A percentile compares a stretch with the other conserved stretches of the same genome.
These are phyloP conservation scores for Herpetotheres cachinnans DNA, from an alignment of 2,113 vertebrate genomes.

Conservation along the genomic window DNA sequence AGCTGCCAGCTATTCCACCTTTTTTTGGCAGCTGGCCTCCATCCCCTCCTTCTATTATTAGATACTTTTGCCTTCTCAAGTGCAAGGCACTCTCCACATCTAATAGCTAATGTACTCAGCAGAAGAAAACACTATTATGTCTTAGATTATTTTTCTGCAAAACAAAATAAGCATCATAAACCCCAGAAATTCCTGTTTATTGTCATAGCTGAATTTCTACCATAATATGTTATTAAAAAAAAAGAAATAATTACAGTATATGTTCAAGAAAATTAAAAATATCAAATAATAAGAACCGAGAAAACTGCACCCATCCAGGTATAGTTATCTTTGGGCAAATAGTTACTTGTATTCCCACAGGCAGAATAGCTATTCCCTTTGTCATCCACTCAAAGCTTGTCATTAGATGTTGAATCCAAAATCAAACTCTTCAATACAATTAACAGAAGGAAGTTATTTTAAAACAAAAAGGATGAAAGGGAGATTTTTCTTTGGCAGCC, in stretches of 20 bases:
- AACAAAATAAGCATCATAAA: not conserved
- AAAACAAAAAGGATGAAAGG: not conserved
- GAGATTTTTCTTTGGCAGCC: not conserved
- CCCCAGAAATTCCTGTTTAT: not conserved
- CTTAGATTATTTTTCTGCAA: not conserved
- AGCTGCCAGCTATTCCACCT: conserved; percentile 1
- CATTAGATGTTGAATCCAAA: not conserved
- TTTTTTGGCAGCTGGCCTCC: not conserved
- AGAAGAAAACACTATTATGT: not conserved
- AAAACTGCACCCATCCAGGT: not conserved
- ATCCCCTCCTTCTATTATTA: conserved; percentile 12
- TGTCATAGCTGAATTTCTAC: not conserved
- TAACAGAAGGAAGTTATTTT: not conserved
- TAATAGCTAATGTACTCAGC: not conserved
- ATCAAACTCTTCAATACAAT: not conserved
- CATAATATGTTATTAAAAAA: not conserved
- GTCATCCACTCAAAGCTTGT: not conserved
- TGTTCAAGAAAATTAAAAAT: not conserved
- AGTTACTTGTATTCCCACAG: not conserved
- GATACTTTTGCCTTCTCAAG: not conserved
- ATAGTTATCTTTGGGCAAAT: not conserved
- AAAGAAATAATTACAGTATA: not conserved
- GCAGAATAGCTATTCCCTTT: not conserved
- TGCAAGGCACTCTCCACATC: not conserved
- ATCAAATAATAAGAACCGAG: not conserved